These are phyloP conservation scores for Lampris megalopsis DNA, from an alignment of 2,113 vertebrate species.

Conservation along the genomic window DNA sequence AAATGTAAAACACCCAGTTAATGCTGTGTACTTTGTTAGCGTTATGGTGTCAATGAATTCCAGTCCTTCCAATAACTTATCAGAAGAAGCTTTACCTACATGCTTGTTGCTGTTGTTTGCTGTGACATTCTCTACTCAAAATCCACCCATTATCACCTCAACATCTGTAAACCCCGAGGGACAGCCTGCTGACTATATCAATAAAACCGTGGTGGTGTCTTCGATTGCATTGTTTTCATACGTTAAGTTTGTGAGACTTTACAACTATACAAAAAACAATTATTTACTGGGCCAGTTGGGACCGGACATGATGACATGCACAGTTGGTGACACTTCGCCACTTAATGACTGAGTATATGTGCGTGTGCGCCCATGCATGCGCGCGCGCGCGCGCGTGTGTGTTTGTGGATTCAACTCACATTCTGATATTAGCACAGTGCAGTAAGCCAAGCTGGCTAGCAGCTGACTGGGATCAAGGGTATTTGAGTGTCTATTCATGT, in stretches of 20 bases:
- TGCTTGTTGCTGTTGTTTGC: no score
- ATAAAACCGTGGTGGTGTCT: not conserved
- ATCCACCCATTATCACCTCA: not conserved
- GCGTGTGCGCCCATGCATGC: not conserved
- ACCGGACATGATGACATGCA: slow-evolving; percentile 43
- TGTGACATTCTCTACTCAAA: no score
- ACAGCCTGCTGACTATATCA: not conserved
- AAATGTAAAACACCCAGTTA: not conserved
- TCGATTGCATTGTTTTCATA: not conserved
- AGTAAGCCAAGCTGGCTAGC: slow-evolving; percentile 64
- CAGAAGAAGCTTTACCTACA: no score
- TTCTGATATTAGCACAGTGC: slow-evolving; percentile 50
- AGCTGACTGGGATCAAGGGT: slow-evolving; percentile 71
- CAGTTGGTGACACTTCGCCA: slow-evolving; percentile 19
- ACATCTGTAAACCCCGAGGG: not conserved
- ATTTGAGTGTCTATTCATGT: not conserved
- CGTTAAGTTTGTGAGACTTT: not conserved
- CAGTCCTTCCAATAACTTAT: not conserved
- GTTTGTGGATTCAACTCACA: not conserved
- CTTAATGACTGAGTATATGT: slow-evolving; percentile 15
- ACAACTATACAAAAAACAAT: slow-evolving; percentile 21
- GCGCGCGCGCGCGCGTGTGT: slow-evolving; percentile 7
- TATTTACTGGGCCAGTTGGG: slow-evolving; percentile 24
- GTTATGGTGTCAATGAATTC: not conserved
- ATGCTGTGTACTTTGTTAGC: no score